Percentiles rank a stretch among this genome's conserved stretches.
These are phyloP conservation scores for Platygyra sinensis DNA, from an alignment of 64 coral and sea anemone species.

Conservation along the genomic window DNA sequence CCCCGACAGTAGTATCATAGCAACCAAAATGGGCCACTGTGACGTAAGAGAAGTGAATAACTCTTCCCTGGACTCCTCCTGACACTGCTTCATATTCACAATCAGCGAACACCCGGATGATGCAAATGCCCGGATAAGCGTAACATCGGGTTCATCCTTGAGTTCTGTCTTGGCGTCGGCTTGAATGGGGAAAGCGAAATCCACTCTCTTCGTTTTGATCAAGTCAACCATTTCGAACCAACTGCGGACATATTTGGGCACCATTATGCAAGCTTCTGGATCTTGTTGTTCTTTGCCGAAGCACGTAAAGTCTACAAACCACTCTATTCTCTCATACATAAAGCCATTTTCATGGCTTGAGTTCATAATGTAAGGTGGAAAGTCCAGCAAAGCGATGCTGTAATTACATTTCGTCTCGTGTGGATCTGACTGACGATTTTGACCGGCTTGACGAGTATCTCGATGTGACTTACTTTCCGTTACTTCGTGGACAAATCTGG, in stretches of 20 bases:
- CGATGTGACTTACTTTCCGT: neutral
- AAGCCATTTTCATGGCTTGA: neutral
- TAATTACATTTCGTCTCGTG: neutral
- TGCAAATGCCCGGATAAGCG: neutral
- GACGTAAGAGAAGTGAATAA: constrained; percentile 20
- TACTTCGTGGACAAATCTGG: neutral
- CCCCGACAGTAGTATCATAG: constrained; percentile 22
- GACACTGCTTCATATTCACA: constrained; percentile 17
- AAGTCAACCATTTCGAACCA: neutral
- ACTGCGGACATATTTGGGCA: neutral
- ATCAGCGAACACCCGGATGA: constrained; percentile 1
- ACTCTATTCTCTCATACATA: neutral
- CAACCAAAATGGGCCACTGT: constrained; percentile 38
- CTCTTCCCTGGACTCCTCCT: neutral
- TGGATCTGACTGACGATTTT: neutral
- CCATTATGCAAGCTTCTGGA: neutral
- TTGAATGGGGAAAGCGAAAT: constrained; percentile 27
- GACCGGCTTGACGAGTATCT: neutral
- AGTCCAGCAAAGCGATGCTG: neutral
- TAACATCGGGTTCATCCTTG: neutral
- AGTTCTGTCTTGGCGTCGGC: neutral
- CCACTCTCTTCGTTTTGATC: constrained; percentile 9
- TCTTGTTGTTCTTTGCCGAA: neutral
- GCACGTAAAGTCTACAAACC: neutral
- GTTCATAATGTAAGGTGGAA: constrained; percentile 29